Percentiles rank a stretch among this genome's conserved stretches.
Conservation (phyloP, 2,113 vertebrate genomes). For the Corynorhinus townsendii region DNA sequence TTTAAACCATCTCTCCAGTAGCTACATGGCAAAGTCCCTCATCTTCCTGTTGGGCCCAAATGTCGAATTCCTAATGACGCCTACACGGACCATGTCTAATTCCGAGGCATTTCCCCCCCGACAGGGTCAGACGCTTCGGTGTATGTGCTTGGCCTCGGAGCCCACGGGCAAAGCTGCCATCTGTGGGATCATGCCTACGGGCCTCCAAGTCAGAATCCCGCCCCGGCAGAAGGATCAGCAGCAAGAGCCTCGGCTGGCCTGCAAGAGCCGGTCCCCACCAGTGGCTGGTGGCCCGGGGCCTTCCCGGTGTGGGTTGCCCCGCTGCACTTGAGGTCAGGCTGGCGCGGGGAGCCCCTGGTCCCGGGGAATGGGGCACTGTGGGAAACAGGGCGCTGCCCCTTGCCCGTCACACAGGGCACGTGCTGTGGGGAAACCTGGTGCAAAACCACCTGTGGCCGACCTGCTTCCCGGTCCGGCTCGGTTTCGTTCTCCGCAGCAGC, state of each 20-base stretch:
- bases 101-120: not conserved
- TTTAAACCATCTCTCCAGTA: not conserved
- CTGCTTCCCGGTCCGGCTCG: not conserved
- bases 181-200: fast-evolving
- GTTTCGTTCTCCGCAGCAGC: not conserved
- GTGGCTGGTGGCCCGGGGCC: not conserved
- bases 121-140: not conserved
- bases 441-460: not conserved
- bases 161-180: not conserved
- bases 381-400: not conserved
- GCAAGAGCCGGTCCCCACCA: not conserved
- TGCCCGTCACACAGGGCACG: no score
- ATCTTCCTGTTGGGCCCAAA: not conserved
- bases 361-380: not conserved
- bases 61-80: not conserved
- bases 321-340: no score
- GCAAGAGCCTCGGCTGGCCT: not conserved
- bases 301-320: no score
- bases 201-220: not conserved
- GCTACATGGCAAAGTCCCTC: not conserved
- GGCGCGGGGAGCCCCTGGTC: not conserved
- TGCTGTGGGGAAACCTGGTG: not conserved
- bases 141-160: not conserved
- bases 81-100: not conserved
- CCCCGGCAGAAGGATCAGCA: not conserved